phyloP scores from a whole-genome alignment of 2,888 invertebrate genomes.

The Anthophora plumipes region DNA sequence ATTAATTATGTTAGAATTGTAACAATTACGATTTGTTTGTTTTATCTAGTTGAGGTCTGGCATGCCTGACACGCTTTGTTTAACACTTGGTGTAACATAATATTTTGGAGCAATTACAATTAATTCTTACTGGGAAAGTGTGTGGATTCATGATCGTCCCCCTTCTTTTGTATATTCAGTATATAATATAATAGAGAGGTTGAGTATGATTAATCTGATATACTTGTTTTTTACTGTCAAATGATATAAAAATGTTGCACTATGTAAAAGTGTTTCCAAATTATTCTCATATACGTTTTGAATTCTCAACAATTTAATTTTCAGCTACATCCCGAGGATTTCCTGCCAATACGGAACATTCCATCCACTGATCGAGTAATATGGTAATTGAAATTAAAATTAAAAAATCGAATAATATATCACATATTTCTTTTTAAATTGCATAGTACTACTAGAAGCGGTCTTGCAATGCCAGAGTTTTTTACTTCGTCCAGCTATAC shows the following conservation, averaged over 20 bases:
- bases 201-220: slow-evolving; percentile 75
- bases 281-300: not conserved
- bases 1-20: not conserved
- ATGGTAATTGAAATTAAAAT: slow-evolving; percentile 32
- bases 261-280: not conserved
- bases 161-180: slow-evolving; percentile 68
- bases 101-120: slow-evolving; percentile 75
- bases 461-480: slow-evolving; percentile 44
- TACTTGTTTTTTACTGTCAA: not conserved
- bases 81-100: slow-evolving; percentile 61
- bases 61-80: slow-evolving; percentile 68
- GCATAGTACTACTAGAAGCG: not conserved
- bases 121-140: slow-evolving; percentile 72
- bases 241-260: slow-evolving; percentile 1
- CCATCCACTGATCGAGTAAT: slow-evolving; percentile 56
- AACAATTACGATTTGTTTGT: slow-evolving; percentile 32
- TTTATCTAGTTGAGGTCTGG: slow-evolving; percentile 63
- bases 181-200: slow-evolving; percentile 76
- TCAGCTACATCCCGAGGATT: slow-evolving; percentile 73
- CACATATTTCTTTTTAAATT: not conserved
- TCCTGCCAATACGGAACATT: slow-evolving; percentile 54
- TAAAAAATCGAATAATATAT: not conserved
- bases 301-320: slow-evolving; percentile 74
- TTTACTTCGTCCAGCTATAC: not conserved
- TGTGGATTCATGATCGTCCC: slow-evolving; percentile 72